These are phyloP conservation scores for Reinhardtius hippoglossoides DNA, from an alignment of 2,113 vertebrate genomes.

Conservation along the genomic window DNA sequence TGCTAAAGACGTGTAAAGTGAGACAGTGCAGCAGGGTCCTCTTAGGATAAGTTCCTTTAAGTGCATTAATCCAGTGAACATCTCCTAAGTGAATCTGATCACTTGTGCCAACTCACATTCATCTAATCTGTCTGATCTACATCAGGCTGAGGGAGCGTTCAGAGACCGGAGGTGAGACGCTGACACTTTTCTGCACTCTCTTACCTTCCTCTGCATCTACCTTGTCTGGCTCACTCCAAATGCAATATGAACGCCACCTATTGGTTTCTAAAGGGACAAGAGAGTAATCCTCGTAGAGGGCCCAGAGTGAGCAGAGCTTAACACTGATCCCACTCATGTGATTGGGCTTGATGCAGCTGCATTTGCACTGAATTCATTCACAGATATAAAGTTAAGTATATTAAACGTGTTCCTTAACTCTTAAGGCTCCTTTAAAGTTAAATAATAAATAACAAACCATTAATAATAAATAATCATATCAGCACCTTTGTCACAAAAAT, in stretches of 20 bases:
- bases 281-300: not conserved
- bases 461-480: too few species aligned
- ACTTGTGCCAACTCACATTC: conserved; percentile 66
- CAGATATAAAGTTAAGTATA: too few species aligned
- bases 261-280: conserved; percentile 27
- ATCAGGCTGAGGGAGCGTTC: conserved; percentile 1
- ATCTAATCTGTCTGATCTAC: conserved; percentile 76
- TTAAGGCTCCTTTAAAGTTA: too few species aligned
- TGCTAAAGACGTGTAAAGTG: conserved; percentile 17
- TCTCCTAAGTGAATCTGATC: conserved; percentile 66
- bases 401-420: too few species aligned
- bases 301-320: not conserved
- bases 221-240: not conserved
- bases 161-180: conserved; percentile 6
- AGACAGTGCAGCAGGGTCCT: conserved; percentile 27
- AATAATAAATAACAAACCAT: too few species aligned
- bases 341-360: not conserved
- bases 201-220: not conserved
- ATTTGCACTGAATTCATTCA: too few species aligned
- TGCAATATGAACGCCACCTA: conserved; percentile 38
- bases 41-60: conserved; percentile 60
- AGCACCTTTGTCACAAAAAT: too few species aligned
- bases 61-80: conserved; percentile 61
- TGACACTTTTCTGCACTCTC: not conserved
- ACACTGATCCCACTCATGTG: not conserved